Percentiles rank a stretch among this genome's conserved stretches.
Evolutionary conservation across 2,888 invertebrate species (phyloP).

Genomic region (Drosophila kuntzei): DNA sequence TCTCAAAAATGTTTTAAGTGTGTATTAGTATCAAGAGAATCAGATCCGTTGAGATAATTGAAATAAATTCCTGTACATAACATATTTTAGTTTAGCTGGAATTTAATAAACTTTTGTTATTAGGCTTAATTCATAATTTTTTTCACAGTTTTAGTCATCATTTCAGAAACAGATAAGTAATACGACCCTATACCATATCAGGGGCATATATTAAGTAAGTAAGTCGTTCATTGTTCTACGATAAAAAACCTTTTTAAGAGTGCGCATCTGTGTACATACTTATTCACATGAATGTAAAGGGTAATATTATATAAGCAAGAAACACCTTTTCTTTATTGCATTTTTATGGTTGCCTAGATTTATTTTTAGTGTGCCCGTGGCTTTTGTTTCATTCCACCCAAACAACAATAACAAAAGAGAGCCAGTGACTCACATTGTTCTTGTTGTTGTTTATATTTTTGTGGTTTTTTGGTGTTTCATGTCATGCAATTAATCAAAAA

Average conservation of each 20-base stretch:
- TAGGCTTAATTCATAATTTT: slow-evolving; percentile 1
- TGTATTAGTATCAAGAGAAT: too few species aligned
- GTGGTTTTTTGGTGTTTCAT: slow-evolving; percentile 43
- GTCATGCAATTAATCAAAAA: slow-evolving; percentile 74
- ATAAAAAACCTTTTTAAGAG: slow-evolving; percentile 17
- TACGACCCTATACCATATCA: slow-evolving; percentile 8
- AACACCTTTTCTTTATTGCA: slow-evolving; percentile 67
- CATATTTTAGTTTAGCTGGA: too few species aligned
- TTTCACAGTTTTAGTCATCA: slow-evolving; percentile 3
- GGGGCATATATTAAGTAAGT: slow-evolving; percentile 10
- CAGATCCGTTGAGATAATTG: too few species aligned
- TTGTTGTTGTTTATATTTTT: slow-evolving; percentile 10
- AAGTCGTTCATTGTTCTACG: slow-evolving; percentile 20
- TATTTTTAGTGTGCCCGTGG: slow-evolving; percentile 54
- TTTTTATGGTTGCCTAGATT: slow-evolving; percentile 69
- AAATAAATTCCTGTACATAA: neutral
- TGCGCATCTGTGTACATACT: neutral
- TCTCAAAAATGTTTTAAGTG: too few species aligned
- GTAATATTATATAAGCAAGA: slow-evolving; percentile 17
- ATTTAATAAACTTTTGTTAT: neutral
- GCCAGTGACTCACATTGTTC: slow-evolving; percentile 28
- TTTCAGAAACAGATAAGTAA: slow-evolving; percentile 17
- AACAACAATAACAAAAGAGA: slow-evolving; percentile 50
- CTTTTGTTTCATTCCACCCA: slow-evolving; percentile 61
- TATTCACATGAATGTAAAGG: slow-evolving; percentile 13